These are phyloP conservation scores for Bombyx mandarina DNA, from an alignment of 1,140 invertebrate species.

Conservation along the genomic window DNA sequence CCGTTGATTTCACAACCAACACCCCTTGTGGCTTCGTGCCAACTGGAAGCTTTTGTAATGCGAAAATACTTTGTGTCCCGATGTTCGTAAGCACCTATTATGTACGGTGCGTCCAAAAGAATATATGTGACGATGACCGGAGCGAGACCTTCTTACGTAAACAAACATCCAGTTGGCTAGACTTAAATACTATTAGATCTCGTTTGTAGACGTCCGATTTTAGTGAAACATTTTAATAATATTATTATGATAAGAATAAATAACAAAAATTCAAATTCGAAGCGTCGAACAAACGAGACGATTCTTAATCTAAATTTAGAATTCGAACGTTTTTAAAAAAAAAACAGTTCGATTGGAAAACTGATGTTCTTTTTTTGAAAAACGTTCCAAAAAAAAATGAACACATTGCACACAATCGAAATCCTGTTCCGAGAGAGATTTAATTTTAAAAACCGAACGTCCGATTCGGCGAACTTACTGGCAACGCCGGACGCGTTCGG, in stretches of 20 bases:
- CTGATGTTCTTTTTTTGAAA: no score
- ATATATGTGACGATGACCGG: not conserved
- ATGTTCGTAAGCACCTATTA: constrained; percentile 7
- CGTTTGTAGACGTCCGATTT: constrained; percentile 26
- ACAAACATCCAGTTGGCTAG: constrained; percentile 51
- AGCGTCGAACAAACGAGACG: constrained; percentile 29
- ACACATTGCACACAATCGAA: not conserved
- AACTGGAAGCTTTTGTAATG: constrained; percentile 53
- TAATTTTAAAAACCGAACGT: constrained; percentile 27
- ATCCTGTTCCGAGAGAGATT: not conserved
- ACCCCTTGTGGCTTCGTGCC: constrained; percentile 65
- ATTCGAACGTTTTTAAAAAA: constrained; percentile 5
- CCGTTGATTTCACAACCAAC: constrained; percentile 61
- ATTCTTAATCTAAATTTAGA: constrained; percentile 28
- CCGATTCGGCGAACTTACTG: constrained; percentile 80
- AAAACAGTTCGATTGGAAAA: no score
- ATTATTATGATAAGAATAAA: no score
- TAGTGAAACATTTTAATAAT: constrained; percentile 5
- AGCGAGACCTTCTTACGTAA: not conserved
- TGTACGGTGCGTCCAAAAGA: not conserved
- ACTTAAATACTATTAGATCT: constrained; percentile 51
- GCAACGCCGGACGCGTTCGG: constrained; percentile 88
- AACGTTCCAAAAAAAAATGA: no score
- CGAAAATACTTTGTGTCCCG: constrained; percentile 26
- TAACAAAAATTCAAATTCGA: not conserved